phyloP scores from a whole-genome alignment of 2,888 invertebrate genomes.

The Poecilobothrus nobilitatus region DNA sequence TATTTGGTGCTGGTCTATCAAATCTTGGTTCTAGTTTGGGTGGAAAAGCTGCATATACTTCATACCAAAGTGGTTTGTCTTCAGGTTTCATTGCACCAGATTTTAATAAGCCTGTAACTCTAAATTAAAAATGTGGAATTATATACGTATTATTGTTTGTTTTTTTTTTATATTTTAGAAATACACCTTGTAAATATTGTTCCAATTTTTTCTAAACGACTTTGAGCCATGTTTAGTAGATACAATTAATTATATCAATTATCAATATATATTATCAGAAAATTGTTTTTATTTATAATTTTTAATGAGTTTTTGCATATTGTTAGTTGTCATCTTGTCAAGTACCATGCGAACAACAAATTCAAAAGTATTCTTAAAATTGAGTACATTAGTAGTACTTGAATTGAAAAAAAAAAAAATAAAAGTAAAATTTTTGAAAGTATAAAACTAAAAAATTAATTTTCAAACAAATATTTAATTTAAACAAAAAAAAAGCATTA shows the following conservation, averaged over 20 bases:
- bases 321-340: too few relatives aligned
- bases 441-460: too few relatives aligned
- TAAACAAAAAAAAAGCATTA: too few relatives aligned
- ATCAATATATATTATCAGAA: too few relatives aligned
- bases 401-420: too few relatives aligned
- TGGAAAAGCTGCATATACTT: constrained; percentile 83
- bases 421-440: too few relatives aligned
- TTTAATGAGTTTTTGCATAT: too few relatives aligned
- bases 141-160: not conserved
- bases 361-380: too few relatives aligned
- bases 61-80: constrained; percentile 89
- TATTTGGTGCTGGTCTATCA: constrained; percentile 56
- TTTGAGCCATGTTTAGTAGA: constrained; percentile 51
- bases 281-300: too few relatives aligned
- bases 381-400: too few relatives aligned
- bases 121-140: constrained; percentile 28
- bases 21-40: constrained; percentile 74
- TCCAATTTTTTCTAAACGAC: constrained; percentile 63
- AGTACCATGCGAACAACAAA: too few relatives aligned
- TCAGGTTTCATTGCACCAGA: constrained; percentile 70
- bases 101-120: constrained; percentile 68
- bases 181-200: constrained; percentile 63
- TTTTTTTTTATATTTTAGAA: constrained; percentile 10
- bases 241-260: not conserved
- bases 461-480: too few relatives aligned